Percentiles rank a stretch among this genome's conserved stretches.
These are phyloP conservation scores for Toxostoma redivivum DNA, from an alignment of 2,113 vertebrate genomes.

Conservation along the genomic window DNA sequence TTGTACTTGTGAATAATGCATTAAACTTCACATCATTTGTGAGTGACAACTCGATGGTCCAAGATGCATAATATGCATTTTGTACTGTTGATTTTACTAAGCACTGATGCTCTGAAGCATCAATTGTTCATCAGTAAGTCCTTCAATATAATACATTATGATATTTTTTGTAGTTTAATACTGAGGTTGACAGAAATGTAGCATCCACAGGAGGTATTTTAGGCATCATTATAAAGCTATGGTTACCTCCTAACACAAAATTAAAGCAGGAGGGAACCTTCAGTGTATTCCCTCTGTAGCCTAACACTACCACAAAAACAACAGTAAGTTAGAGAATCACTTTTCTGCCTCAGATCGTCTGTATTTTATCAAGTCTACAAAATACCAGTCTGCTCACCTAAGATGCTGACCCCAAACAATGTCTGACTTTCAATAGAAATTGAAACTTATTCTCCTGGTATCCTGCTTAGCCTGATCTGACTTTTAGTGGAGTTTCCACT, in stretches of 20 bases:
- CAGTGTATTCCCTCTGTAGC: background rate
- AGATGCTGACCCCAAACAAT: background rate
- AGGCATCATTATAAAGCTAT: background rate
- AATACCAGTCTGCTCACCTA: background rate
- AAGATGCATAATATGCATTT: slow-evolving; percentile 33
- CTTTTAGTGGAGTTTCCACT: background rate
- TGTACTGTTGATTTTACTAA: slow-evolving; percentile 33
- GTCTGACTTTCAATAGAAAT: background rate
- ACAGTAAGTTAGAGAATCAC: background rate
- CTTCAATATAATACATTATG: background rate
- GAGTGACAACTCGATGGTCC: slow-evolving; percentile 6
- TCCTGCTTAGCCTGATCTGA: background rate
- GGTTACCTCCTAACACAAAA: background rate
- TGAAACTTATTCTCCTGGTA: background rate
- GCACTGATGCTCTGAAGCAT: background rate
- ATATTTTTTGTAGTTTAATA: background rate
- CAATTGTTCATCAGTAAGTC: slow-evolving; percentile 35
- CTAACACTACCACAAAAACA: background rate
- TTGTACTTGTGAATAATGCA: slow-evolving; percentile 31
- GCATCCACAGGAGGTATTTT: background rate
- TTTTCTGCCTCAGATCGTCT: background rate
- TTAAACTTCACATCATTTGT: slow-evolving; percentile 38
- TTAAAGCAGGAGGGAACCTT: background rate
- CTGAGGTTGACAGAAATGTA: background rate
- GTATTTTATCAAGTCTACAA: slow-evolving; percentile 1